These are phyloP conservation scores for Trinorchestia longiramus DNA, from an alignment of 1,140 invertebrate species.

Conservation along the genomic window DNA sequence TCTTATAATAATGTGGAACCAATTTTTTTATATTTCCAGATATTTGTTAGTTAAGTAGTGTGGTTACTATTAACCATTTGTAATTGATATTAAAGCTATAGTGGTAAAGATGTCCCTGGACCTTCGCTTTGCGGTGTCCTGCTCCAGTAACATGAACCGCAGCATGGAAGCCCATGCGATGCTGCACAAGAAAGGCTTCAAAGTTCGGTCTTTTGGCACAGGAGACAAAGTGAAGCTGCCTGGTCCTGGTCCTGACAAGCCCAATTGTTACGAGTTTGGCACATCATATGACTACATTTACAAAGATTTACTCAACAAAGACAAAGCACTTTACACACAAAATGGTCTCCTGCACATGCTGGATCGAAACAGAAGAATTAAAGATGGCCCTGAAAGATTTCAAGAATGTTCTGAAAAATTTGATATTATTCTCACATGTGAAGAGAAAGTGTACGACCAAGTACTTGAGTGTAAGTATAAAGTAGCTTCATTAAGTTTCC, in stretches of 20 bases:
- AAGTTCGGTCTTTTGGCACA: constrained; percentile 96
- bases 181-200: constrained; percentile 95
- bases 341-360: constrained; percentile 99
- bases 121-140: constrained; percentile 88
- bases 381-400: constrained; percentile 93
- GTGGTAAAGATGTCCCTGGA: constrained; percentile 54
- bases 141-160: constrained; percentile 99
- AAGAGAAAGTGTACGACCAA: constrained; percentile 99
- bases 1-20: neutral
- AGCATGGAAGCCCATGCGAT: constrained; percentile 99
- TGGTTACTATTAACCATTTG: constrained; percentile 54
- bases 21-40: neutral
- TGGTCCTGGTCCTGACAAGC: constrained; percentile 92
- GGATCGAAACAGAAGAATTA: constrained; percentile 96
- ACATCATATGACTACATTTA: constrained; percentile 97
- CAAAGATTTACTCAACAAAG: constrained; percentile 87
- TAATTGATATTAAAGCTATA: neutral
- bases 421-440: constrained; percentile 96
- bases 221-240: constrained; percentile 98
- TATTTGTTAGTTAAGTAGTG: neutral
- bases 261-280: constrained; percentile 98
- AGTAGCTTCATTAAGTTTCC: no score
- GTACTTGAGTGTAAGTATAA: constrained; percentile 71
- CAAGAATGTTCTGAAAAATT: constrained; percentile 92
- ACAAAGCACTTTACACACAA: constrained; percentile 95